Percentiles rank a stretch among this genome's conserved stretches.
These are phyloP conservation scores for Lytechinus variegatus DNA, from an alignment of 35 echinoderm and acorn worm genomes.

Conservation along the genomic window DNA sequence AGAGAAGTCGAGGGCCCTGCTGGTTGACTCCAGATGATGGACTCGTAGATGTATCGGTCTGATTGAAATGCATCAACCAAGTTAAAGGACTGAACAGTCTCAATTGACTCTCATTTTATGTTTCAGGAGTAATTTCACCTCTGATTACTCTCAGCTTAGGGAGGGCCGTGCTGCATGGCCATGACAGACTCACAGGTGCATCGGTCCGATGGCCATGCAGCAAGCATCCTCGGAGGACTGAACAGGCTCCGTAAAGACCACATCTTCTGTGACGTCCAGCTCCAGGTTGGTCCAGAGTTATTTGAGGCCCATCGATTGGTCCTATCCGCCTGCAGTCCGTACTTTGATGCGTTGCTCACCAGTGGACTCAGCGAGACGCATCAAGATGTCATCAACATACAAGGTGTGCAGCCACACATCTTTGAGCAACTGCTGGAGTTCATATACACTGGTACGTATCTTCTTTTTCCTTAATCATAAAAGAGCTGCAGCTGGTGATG, in stretches of 20 bases:
- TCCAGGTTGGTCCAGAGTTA: slow-evolving; percentile 61
- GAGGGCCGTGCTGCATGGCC: background rate
- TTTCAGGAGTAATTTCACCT: background rate
- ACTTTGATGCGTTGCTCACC: slow-evolving; percentile 84
- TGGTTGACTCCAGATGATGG: too few species aligned
- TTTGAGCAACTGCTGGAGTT: slow-evolving; percentile 76
- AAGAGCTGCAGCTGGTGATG: too few species aligned
- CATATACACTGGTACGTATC: slow-evolving; percentile 79
- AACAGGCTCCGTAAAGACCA: slow-evolving; percentile 30
- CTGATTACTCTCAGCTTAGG: background rate
- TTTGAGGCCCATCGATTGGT: slow-evolving; percentile 77
- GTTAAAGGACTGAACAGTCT: too few species aligned
- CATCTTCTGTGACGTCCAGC: slow-evolving; percentile 72
- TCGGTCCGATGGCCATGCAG: slow-evolving; percentile 19
- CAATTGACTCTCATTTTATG: too few species aligned
- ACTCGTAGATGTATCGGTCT: too few species aligned
- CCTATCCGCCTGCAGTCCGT: slow-evolving; percentile 86
- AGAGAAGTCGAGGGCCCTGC: too few species aligned
- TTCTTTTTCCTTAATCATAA: background rate
- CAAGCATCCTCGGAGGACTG: slow-evolving; percentile 49
- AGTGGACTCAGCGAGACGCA: slow-evolving; percentile 75
- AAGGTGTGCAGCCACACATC: slow-evolving; percentile 62
- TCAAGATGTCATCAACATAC: slow-evolving; percentile 74
- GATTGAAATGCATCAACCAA: too few species aligned
- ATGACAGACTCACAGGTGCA: slow-evolving; percentile 6